These are phyloP conservation scores for Ctenopoma multispine DNA, from an alignment of 2,797 vertebrate species.

Conservation along the genomic window DNA sequence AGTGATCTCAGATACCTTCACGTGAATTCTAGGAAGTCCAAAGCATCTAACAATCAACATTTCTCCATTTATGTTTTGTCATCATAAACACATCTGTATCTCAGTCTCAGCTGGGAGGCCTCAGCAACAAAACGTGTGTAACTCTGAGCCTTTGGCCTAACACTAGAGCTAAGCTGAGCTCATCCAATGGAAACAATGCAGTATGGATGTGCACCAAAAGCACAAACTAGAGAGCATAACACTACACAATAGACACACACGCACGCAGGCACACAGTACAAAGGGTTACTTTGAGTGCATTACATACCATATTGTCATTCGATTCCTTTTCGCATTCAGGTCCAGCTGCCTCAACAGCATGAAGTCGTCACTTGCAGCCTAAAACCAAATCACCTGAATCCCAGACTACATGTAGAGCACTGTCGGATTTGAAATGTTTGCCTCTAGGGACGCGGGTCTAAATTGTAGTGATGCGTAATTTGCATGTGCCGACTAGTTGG, in stretches of 20 bases:
- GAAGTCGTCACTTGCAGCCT: slow-evolving; percentile 4
- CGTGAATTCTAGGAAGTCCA: not conserved
- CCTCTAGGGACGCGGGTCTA: not conserved
- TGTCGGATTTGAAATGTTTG: not conserved
- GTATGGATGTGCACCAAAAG: not conserved
- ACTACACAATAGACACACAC: not conserved
- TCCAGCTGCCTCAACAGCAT: slow-evolving; percentile 6
- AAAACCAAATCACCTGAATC: slow-evolving; percentile 7
- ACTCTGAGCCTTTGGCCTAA: not conserved
- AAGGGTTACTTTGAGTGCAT: not conserved
- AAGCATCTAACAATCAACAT: not conserved
- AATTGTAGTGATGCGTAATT: slow-evolving; percentile 50
- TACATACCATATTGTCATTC: slow-evolving; percentile 63
- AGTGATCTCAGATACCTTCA: not conserved
- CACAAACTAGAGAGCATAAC: not conserved
- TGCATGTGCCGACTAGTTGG: slow-evolving; percentile 36
- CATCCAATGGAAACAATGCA: not conserved
- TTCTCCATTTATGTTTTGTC: not conserved
- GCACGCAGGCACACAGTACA: not conserved
- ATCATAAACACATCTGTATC: not conserved
- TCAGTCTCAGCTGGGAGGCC: not conserved
- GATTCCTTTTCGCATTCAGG: slow-evolving; percentile 37
- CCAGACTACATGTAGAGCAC: not conserved
- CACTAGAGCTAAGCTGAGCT: not conserved
- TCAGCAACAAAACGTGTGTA: not conserved